Conservation (phyloP, 2,888 invertebrate species). For the Noctua comes region DNA sequence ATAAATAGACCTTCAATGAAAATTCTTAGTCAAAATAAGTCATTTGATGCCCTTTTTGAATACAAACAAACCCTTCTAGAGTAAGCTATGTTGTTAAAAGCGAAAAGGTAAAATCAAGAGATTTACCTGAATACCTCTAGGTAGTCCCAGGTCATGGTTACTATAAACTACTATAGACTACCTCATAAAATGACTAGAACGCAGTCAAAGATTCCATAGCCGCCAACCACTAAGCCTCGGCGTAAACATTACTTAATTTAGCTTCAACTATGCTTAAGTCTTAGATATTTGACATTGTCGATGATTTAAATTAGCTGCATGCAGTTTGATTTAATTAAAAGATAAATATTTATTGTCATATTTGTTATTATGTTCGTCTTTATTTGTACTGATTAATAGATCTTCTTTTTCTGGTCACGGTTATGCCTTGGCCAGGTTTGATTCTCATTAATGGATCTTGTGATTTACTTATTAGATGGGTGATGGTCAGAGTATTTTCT, state of each 20-base stretch:
- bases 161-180: conserved; percentile 37
- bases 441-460: background rate
- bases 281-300: conserved; percentile 33
- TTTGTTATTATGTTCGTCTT: conserved; percentile 18
- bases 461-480: background rate
- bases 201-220: conserved; percentile 39
- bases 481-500: background rate
- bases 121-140: conserved; percentile 54
- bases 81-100: conserved; percentile 36
- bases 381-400: conserved; percentile 9
- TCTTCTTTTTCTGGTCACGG: background rate
- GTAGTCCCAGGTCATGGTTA: conserved; percentile 56
- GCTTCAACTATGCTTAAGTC: conserved; percentile 6
- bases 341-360: conserved; percentile 38
- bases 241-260: conserved; percentile 49
- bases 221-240: background rate
- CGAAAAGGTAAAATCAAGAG: conserved; percentile 35
- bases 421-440: conserved; percentile 1
- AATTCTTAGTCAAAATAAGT: conserved; percentile 54
- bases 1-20: conserved; percentile 49
- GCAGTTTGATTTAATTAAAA: conserved; percentile 30
- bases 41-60: conserved; percentile 47
- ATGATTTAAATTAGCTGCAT: conserved; percentile 31
- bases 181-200: conserved; percentile 35
- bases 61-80: conserved; percentile 47